phyloP scores from a whole-genome alignment of 2,888 invertebrate genomes.

The Aphrophora alni region DNA sequence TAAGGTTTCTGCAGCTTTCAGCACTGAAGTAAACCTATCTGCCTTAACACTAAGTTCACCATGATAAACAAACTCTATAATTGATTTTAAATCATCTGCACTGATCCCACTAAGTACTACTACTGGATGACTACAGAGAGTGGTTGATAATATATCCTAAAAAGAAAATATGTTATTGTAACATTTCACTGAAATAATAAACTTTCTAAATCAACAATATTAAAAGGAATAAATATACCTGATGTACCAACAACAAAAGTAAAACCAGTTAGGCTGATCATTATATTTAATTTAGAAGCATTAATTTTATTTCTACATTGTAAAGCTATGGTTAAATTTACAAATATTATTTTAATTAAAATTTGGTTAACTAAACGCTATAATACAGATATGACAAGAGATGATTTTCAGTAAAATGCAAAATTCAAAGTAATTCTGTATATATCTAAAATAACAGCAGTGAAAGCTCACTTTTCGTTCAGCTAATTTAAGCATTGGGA shows the following conservation, averaged over 20 bases:
- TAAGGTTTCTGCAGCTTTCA: conserved; percentile 77
- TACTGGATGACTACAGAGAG: conserved; percentile 68
- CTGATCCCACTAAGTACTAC: conserved; percentile 81
- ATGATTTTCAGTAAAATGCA: no score
- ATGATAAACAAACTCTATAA: conserved; percentile 82
- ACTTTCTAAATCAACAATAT: not conserved
- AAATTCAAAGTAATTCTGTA: no score
- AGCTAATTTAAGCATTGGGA: no score
- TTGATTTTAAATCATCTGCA: conserved; percentile 77
- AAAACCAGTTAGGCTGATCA: not conserved
- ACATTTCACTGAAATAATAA: not conserved
- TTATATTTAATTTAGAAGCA: no score
- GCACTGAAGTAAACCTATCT: conserved; percentile 77
- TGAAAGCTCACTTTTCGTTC: no score
- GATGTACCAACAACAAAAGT: not conserved
- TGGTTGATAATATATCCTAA: conserved; percentile 31
- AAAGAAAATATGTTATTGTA: conserved; percentile 57
- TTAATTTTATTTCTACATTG: no score
- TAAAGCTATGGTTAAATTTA: no score
- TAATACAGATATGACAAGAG: no score
- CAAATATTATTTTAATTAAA: no score
- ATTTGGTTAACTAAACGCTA: no score
- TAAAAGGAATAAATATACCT: not conserved
- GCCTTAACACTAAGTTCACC: conserved; percentile 82
- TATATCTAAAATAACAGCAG: no score